Base-by-base conservation (phyloP, 2,113 vertebrate species). In the Anhinga rufa region DNA sequence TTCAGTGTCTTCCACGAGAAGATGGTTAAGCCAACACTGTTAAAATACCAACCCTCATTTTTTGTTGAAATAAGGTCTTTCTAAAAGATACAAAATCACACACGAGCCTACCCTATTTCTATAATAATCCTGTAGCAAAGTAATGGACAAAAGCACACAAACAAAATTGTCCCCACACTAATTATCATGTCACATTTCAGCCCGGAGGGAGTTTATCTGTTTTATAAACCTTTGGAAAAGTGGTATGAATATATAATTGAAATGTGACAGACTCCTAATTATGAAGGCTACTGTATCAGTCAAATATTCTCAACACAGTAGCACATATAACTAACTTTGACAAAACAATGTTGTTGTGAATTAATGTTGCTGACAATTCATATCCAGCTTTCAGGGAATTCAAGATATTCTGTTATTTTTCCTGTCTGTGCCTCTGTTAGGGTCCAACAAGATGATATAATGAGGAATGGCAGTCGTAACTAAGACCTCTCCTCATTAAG, bases 261-360 rank as follows among this genome's bases (percentile, higher is more conserved):
- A 94, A 95, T 65, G 34, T 68, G 89, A 76, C 89, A 95, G 82
- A 79, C n/a, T 93, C 49, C 58, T 93, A 91, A 94, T 88, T 96
- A 95, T 79, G 85, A 34, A 92, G 22, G 40, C 78, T 94, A 94
- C 84, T 1, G 0, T 69, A 92, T 80, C 62, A 91, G 78, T 95
- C 89, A 97, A 90, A 85, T 95, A 85, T 69, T 91, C 71, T 94
- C 49, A 91, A 96, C 29, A 92, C 25, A 86, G 80, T 42, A 88
- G 19, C 28, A 80, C 1, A 6, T 74, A 60, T 95, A 94, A 93
- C 92, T 94, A 82, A 91, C 29, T 92, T 72, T 66, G 95, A 90
- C 85, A 91, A 95, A 92, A 22, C 48, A 92, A 46, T 66, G 34
- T 25, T 76, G 49, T 42, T 85, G 57, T 86, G 85, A 80, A 80